phyloP scores from a whole-genome alignment of 2,888 invertebrate species.

The Acrobeloides nanus region DNA sequence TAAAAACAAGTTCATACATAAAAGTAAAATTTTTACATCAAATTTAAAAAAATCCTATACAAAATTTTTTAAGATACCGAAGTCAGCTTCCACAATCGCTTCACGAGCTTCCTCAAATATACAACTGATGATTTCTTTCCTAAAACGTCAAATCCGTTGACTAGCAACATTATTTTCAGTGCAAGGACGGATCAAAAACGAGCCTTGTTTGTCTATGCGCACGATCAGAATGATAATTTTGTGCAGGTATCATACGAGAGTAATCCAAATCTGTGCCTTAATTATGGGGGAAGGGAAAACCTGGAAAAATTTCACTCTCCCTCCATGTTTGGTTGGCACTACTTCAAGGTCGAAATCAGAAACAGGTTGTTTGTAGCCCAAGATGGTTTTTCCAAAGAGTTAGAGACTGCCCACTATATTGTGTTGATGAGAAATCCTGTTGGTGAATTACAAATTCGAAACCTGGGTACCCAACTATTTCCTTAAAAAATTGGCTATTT shows the following conservation, averaged over 20 bases:
- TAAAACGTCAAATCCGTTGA: conserved; percentile 25
- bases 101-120: conserved; percentile 27
- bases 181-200: conserved; percentile 38
- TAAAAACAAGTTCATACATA: too few relatives aligned
- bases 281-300: too few relatives aligned
- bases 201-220: conserved; percentile 41
- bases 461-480: conserved; percentile 15
- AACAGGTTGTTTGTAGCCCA: conserved; percentile 17
- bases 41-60: too few relatives aligned
- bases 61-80: too few relatives aligned
- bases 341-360: too few relatives aligned
- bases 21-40: too few relatives aligned
- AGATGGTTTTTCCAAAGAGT: conserved; percentile 13
- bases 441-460: conserved; percentile 5
- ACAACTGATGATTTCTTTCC: conserved; percentile 26
- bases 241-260: too few relatives aligned
- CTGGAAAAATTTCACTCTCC: too few relatives aligned
- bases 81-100: conserved; percentile 41
- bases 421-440: conserved; percentile 15
- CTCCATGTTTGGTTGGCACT: too few relatives aligned
- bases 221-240: conserved; percentile 47
- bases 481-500: conserved; percentile 12
- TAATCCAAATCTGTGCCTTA: too few relatives aligned
- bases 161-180: conserved; percentile 30
- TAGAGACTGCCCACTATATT: conserved; percentile 19